phyloP scores from a whole-genome alignment of 2,797 vertebrate species.

The Pterois miles region DNA sequence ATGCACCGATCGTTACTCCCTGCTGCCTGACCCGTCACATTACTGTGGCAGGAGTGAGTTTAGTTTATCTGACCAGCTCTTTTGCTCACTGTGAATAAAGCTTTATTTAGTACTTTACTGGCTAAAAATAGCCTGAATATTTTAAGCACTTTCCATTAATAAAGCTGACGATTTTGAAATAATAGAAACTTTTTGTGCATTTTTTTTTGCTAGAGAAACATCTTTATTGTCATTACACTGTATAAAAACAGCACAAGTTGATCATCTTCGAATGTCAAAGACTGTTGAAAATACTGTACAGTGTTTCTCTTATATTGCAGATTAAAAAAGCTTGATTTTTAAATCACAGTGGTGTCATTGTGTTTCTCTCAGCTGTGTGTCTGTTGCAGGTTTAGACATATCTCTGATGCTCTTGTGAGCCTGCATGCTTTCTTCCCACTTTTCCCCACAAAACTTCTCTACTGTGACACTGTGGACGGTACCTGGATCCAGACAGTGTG shows the following conservation, averaged over 20 bases:
- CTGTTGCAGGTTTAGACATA: slow-evolving; percentile 86
- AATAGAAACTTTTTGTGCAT: background rate
- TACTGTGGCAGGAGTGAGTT: background rate
- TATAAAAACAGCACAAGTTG: slow-evolving; percentile 10
- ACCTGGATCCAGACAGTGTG: slow-evolving; percentile 93
- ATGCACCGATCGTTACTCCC: slow-evolving; percentile 9
- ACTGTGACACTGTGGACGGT: slow-evolving; percentile 85
- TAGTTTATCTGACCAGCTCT: slow-evolving; percentile 7
- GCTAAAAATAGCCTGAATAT: background rate
- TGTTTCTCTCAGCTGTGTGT: slow-evolving; percentile 7
- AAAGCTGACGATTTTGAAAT: background rate
- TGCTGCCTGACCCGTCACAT: background rate
- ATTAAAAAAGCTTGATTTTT: slow-evolving; percentile 14
- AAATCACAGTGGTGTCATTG: slow-evolving; percentile 10
- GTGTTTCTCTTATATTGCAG: slow-evolving; percentile 5
- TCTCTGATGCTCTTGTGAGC: slow-evolving; percentile 88
- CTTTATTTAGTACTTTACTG: background rate
- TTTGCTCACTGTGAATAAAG: slow-evolving; percentile 8
- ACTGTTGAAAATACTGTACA: background rate
- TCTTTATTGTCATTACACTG: slow-evolving; percentile 53
- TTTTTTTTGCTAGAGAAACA: background rate
- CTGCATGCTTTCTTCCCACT: slow-evolving; percentile 93
- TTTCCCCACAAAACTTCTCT: slow-evolving; percentile 90
- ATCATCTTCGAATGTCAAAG: background rate
- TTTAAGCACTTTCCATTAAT: background rate